phyloP scores from a whole-genome alignment of 2,113 vertebrate species.

The Ariopsis seemanni region DNA sequence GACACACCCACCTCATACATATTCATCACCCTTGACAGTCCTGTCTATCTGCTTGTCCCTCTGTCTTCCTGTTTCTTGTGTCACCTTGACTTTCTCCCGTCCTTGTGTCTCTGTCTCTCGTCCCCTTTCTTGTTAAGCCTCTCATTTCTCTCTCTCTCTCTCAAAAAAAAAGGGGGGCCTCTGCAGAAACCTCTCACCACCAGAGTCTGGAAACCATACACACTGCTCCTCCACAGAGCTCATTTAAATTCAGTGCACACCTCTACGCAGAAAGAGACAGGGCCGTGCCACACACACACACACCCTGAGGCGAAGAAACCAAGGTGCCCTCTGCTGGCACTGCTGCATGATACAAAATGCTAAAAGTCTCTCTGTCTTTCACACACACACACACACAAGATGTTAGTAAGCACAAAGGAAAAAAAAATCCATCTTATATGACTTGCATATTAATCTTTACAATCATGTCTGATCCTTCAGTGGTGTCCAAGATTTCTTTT shows the following conservation, averaged over 20 bases:
- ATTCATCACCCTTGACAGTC: not conserved
- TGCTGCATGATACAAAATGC: not conserved
- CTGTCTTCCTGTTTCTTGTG: not conserved
- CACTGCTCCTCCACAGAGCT: not conserved
- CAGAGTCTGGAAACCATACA: conserved; percentile 13
- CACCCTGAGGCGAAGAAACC: not conserved
- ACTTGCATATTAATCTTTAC: not conserved
- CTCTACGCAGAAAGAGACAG: conserved; percentile 1
- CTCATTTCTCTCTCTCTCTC: not conserved
- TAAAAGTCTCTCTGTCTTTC: not conserved
- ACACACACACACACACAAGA: not conserved
- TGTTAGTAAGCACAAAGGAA: not conserved
- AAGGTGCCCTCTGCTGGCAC: conserved; percentile 16
- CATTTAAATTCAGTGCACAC: conserved; percentile 23
- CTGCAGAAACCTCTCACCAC: not conserved
- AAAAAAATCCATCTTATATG: too few species aligned
- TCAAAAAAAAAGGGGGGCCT: not conserved
- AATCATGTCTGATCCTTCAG: not conserved
- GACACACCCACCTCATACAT: conserved; percentile 10
- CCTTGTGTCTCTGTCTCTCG: not conserved
- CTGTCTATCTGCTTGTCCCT: not conserved
- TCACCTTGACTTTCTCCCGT: conserved; percentile 18
- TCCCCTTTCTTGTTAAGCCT: not conserved
- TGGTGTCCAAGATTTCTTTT: not conserved
- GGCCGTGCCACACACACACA: not conserved